Evolutionary conservation across 2,113 vertebrate species (phyloP), one percentile per base, ranked within the genome.

Genomic region (Ageneiosus marmoratus): DNA sequence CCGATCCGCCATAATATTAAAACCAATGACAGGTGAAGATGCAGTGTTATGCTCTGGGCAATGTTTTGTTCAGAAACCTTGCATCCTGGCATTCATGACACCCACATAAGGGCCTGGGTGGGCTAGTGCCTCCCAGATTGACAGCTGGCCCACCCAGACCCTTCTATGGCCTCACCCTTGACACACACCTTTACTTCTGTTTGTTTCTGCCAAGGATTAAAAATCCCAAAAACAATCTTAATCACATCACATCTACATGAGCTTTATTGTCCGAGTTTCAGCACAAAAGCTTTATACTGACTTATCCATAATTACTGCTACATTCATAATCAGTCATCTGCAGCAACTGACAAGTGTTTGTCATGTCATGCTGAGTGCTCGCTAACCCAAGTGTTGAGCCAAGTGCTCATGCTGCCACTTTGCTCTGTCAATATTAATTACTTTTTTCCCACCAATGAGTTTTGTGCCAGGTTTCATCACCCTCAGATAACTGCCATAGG

Each of bases 391-490:
- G n/a, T 58, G 51, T 78, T 77, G 67, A 22, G 69, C 81, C 69
- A 12, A 69, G 84, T 53, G 50, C 37, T 82, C 32, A 60, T 83
- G 60, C 82, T 84, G 79, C 60, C 79, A 76, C 76, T 84, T 72
- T 84, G 76, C 62, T 76, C 82, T 86, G 87, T 84, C 83, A 84
- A 83, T 86, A 84, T 86, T 86, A 88, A 88, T 84, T 84, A 73
- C 20, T 13, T 74, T 84, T 88, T 74, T 84, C 37, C 29, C 48
- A 29, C 67, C 56, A 80, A 56, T 63, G 34, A 63, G 41, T 74
- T 86, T 56, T 51, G 63, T 73, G 84, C 78, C 84, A 77, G 77
- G 34, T 58, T 73, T 55, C 55, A 65, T 72, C 3, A 32, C 65
- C 70, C 50, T 41, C 50, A 81, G 73, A 56, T 15, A 46, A 44